phyloP scores from a whole-genome alignment of 2,797 vertebrate genomes.

The Chelmon rostratus region DNA sequence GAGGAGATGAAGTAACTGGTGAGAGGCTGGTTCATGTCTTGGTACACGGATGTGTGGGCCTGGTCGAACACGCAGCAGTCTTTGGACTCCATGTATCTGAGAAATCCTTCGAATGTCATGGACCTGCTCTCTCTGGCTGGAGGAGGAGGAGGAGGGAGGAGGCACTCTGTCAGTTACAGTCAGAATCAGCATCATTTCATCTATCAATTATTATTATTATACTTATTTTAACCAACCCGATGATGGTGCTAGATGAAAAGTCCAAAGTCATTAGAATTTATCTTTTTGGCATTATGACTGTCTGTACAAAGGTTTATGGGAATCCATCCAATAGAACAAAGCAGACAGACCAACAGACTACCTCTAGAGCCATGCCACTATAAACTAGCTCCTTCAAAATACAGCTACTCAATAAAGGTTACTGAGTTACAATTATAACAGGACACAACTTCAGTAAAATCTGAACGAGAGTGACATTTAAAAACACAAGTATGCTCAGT shows the following conservation, averaged over 20 bases:
- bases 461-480: not conserved
- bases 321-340: not conserved
- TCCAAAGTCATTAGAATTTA: not conserved
- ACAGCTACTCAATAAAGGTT: no score
- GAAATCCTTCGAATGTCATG: constrained; percentile 91
- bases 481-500: not conserved
- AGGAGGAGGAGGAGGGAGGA: constrained; percentile 57
- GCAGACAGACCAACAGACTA: not conserved
- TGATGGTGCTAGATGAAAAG: no score
- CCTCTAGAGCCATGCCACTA: not conserved
- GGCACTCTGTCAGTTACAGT: not conserved
- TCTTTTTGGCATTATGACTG: not conserved
- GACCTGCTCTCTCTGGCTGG: constrained; percentile 81
- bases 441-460: not conserved
- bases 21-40: constrained; percentile 89
- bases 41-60: constrained; percentile 83
- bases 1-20: constrained; percentile 91
- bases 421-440: not conserved
- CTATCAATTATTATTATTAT: not conserved
- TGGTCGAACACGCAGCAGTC: constrained; percentile 85
- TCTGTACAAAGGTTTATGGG: not conserved
- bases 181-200: not conserved
- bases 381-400: not conserved
- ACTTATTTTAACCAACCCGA: not conserved
- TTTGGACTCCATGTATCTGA: constrained; percentile 87